Evolutionary conservation across 2,888 invertebrate genomes (phyloP), one percentile per base, ranked within the genome.

Genomic region (Cheilosia grossa): DNA sequence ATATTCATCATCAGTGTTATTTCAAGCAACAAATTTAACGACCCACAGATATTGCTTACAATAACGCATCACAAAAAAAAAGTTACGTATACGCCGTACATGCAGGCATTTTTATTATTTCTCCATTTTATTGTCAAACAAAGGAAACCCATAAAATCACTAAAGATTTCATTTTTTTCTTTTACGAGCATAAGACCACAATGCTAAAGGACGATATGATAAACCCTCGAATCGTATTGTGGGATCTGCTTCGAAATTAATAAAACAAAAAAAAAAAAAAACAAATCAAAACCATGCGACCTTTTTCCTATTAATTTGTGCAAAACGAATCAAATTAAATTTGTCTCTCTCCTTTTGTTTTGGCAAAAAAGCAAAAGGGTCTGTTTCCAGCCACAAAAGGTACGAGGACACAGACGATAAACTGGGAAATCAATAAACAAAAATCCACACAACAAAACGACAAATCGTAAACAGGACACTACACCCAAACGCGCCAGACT

Each of bases 41-140:
- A 78, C 67, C 49, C 30, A 66, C 47, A 63, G 56, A 81, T 51
- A 15, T 69, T 56, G 24, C 17, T 42, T 66, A 59, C 9, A 17
- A 80, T 58, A 64, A 42, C 69, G 30, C 47, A 53, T 17, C 58
- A 3, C n/a, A 33, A 10, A 54, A 53, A 37, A 66, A 77, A 27
- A 6, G 54, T 82, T 78, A 73, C 78, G 82, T 78, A 82, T 82
- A 78, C 82, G 82, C 67, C 78, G 56, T 66, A 54, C 67, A 42
- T 33, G 54, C 53, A 42, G 3, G 19, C 64, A 66, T 54, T 73
- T 72, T 49, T 82, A 77, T 82, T 82, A 82, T 82, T 78, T 54
- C 67, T 61, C 49, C 66, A 63, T 78, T 24, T 78, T 78, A 78
- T 78, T 61, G 72, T 30, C 61, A 42, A 72, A 73, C 67, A 67